Base-by-base conservation (phyloP, 2,797 vertebrate species). In the Meda fulgida region DNA sequence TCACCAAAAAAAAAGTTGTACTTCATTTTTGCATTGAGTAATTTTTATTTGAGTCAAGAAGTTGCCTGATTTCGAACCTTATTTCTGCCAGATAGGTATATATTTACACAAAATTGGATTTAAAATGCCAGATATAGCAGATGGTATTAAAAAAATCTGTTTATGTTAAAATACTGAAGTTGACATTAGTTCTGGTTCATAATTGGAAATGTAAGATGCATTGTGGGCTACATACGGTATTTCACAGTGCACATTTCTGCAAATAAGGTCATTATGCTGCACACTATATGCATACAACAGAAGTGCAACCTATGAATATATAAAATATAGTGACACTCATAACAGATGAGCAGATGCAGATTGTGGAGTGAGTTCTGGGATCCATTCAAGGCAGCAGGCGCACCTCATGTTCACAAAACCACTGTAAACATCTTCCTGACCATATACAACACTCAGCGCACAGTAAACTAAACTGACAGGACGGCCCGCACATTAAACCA, bases 391-490 rank as follows among this genome's bases (percentile, higher is more conserved):
- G 31, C 31, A 55, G 51, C 48, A 76, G 73, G n/a, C 13, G 29
- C 51, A n/a, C 48, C 21, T 76, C 48, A 36, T 55, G 16, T 75
- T 10, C 46, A 34, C 29, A n/a, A 55, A 76, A 76, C 73, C 51
- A 36, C 51, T 76, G 6, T 76, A 76, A 36, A 76, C 73, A 76
- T 76, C 73, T n/a, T 76, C 73, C 73, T 36, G 31, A 55, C 3
- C 8, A 23, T 55, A 76, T 55, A 55, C 73, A 77, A 58, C 51
- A 77, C 73, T 55, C 72, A 36, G 48, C 0, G 5, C 72, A 75
- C 46, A 23, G 72, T 75, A 55, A 76, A 76, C 72, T 13, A 73
- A 51, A 53, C 6, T 3, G 46, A 53, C 72, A 53, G 72, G 18
- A 11, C 10, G 11, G 10, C 29, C 72, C 19, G 31, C 29, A 23